These are phyloP conservation scores for Pygoscelis adeliae DNA, from an alignment of 2,113 vertebrate species.

Conservation along the genomic window DNA sequence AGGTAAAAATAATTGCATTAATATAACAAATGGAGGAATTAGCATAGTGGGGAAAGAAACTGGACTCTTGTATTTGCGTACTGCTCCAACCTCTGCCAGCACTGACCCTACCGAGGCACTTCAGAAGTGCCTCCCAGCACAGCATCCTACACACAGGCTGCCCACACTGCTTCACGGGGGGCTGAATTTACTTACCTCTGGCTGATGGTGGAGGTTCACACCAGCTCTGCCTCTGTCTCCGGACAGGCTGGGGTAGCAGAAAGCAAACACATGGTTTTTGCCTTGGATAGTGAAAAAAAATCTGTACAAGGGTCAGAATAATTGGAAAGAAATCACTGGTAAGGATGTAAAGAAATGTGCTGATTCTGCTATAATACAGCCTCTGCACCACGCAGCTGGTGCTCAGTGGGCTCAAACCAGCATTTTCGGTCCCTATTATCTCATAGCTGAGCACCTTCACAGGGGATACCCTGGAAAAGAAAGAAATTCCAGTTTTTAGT, in stretches of 20 bases:
- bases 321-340: not conserved
- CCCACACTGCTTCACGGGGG: not conserved
- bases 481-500: not conserved
- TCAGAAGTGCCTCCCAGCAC: not conserved
- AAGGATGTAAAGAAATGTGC: not conserved
- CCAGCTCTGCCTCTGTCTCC: not conserved
- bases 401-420: not conserved
- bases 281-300: not conserved
- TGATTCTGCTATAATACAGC: not conserved
- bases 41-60: not conserved
- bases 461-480: not conserved
- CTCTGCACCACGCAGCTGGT: not conserved
- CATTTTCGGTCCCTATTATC: not conserved
- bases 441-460: not conserved
- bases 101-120: accelerated
- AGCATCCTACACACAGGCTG: not conserved
- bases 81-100: not conserved
- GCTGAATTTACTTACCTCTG: not conserved
- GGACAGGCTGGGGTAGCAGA: not conserved
- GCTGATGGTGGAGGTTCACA: not conserved
- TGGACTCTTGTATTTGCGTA: not conserved
- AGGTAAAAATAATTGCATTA: not conserved
- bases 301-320: not conserved
- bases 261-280: not conserved
- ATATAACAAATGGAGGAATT: not conserved